Percentiles rank a stretch among this genome's conserved stretches.
Evolutionary conservation across 35 echinoderm and acorn worm species (phyloP).

Genomic region (Ophiothrix spiculata): DNA sequence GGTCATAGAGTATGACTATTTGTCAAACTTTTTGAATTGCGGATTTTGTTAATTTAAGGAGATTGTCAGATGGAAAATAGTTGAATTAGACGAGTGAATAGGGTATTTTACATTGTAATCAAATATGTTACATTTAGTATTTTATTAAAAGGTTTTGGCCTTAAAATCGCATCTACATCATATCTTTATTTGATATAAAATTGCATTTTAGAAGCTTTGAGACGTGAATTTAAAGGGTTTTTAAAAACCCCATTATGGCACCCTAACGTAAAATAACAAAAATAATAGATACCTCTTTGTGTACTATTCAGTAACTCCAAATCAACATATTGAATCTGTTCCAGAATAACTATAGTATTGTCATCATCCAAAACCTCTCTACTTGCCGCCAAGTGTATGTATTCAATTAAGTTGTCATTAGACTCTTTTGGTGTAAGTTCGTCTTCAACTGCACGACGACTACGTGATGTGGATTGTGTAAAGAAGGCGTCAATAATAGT

Average conservation of each 20-base stretch:
- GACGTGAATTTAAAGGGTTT: neutral
- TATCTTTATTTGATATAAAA: too few relatives aligned
- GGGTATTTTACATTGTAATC: neutral
- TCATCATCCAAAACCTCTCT: neutral
- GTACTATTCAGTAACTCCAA: neutral
- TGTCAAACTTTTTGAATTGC: too few relatives aligned
- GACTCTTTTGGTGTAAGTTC: neutral
- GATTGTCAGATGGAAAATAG: too few relatives aligned
- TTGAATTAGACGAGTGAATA: too few relatives aligned
- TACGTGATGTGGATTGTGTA: neutral
- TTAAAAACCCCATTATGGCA: neutral
- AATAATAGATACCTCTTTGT: neutral
- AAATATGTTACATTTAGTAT: neutral
- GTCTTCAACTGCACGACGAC: neutral
- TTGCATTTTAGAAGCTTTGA: too few relatives aligned
- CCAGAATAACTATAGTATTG: neutral
- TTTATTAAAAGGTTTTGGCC: neutral
- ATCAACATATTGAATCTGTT: neutral
- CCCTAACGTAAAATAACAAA: neutral
- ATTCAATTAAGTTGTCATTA: neutral
- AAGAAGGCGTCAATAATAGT: neutral
- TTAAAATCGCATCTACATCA: too few relatives aligned
- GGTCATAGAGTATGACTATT: too few relatives aligned
- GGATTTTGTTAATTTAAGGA: too few relatives aligned
- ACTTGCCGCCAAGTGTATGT: neutral